Evolutionary conservation across 2,888 invertebrate species (phyloP).

Genomic region (Dioctria rufipes): DNA sequence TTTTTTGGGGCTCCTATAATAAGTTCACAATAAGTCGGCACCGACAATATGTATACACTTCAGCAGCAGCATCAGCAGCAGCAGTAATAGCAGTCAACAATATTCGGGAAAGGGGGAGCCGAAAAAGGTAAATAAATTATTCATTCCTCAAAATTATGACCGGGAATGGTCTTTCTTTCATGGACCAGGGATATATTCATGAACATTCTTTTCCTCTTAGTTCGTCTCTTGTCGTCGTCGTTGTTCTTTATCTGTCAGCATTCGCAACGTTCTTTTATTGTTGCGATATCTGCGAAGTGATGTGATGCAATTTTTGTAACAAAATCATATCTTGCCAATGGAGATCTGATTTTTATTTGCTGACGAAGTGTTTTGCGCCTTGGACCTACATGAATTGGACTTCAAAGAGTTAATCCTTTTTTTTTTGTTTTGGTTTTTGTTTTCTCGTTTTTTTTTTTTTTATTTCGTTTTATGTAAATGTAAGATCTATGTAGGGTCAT

Average conservation of each 20-base stretch:
- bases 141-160: conserved; percentile 58
- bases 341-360: conserved; percentile 39
- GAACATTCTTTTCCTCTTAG: conserved; percentile 56
- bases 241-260: conserved; percentile 56
- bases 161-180: conserved; percentile 26
- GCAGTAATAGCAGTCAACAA: background rate
- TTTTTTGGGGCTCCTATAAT: conserved; percentile 42
- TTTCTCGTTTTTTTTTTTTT: no score
- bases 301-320: conserved; percentile 46
- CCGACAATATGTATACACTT: background rate
- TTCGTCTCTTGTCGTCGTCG: conserved; percentile 39
- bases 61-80: background rate
- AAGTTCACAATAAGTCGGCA: conserved; percentile 23
- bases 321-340: conserved; percentile 46
- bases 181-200: conserved; percentile 28
- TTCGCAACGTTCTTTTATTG: conserved; percentile 55
- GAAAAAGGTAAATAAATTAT: conserved; percentile 58
- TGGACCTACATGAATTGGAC: background rate
- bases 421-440: background rate
- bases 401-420: conserved; percentile 3
- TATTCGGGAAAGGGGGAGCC: background rate
- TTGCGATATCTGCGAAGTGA: conserved; percentile 22
- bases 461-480: background rate
- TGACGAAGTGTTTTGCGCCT: background rate
- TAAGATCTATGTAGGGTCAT: conserved; percentile 7